Conservation (phyloP, 2,797 vertebrate genomes). For the Channallabes apus region DNA sequence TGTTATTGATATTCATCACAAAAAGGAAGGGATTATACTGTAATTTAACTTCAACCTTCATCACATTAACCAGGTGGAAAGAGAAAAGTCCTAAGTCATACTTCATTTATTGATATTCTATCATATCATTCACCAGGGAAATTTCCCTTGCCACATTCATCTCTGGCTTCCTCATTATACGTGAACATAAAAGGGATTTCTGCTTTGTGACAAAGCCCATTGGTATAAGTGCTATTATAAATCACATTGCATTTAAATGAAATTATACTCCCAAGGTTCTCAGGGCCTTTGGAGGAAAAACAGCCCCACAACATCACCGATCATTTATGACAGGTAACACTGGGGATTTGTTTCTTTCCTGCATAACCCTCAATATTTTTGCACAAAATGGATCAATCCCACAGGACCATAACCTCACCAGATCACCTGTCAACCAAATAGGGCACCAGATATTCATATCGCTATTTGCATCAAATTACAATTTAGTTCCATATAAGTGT, state of each 20-base stretch:
- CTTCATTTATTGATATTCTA: neutral
- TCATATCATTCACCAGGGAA: neutral
- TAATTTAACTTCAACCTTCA: neutral
- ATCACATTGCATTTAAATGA: neutral
- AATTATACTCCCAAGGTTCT: neutral
- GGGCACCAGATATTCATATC: neutral
- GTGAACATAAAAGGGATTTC: neutral
- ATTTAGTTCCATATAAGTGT: neutral
- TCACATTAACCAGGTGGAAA: neutral
- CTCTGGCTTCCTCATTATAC: neutral
- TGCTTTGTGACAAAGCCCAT: conserved; percentile 2
- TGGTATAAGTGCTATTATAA: neutral
- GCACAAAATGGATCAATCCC: neutral
- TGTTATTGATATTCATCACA: neutral
- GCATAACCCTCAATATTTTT: neutral
- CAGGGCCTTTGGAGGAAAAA: conserved; percentile 14
- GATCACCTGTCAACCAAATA: neutral
- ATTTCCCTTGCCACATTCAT: neutral
- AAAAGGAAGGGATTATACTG: neutral
- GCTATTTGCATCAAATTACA: neutral
- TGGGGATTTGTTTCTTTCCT: neutral
- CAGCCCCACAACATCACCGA: neutral
- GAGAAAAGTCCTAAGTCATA: neutral
- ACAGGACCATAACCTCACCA: neutral
- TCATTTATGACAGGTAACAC: neutral